Evolutionary conservation across 1,140 invertebrate genomes (phyloP).

Genomic region (Atta texana): DNA sequence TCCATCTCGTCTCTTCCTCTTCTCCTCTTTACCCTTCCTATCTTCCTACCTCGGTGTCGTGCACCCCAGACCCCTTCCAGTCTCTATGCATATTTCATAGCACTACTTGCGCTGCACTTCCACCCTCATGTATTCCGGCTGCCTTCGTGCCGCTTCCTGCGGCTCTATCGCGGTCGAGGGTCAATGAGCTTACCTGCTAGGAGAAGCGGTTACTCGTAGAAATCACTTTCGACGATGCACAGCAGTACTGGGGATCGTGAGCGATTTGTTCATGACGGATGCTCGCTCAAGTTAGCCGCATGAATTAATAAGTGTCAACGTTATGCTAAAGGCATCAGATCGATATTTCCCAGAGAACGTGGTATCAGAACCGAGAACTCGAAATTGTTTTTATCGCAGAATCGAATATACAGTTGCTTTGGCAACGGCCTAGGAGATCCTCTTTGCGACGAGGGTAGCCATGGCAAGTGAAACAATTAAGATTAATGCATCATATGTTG

Average conservation of each 20-base stretch:
- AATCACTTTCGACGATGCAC: conserved; percentile 62
- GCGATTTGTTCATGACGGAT: conserved; percentile 48
- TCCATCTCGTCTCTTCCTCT: conserved; percentile 27
- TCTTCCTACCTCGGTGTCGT: conserved; percentile 43
- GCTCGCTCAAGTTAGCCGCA: conserved; percentile 40
- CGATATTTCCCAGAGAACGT: conserved; percentile 32
- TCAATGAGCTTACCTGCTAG: conserved; percentile 56
- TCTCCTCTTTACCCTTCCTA: conserved; percentile 43
- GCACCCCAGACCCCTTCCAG: conserved; percentile 49
- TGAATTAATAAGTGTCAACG: conserved; percentile 59
- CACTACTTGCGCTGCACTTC: conserved; percentile 72
- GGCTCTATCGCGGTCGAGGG: conserved; percentile 59
- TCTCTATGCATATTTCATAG: conserved; percentile 82
- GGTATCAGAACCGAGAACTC: not conserved
- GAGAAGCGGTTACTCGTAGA: conserved; percentile 58
- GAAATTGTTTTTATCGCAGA: not conserved
- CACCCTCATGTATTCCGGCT: conserved; percentile 58
- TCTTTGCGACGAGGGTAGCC: conserved; percentile 17
- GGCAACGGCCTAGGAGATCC: not conserved
- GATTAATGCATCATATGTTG: conserved; percentile 82
- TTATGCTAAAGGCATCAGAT: conserved; percentile 36
- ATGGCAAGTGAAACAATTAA: conserved; percentile 78
- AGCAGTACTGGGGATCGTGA: conserved; percentile 35
- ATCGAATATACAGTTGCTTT: not conserved
- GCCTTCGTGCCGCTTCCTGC: conserved; percentile 56